Percentiles rank a stretch among this genome's conserved stretches.
Evolutionary conservation across 1,140 invertebrate species (phyloP).

Genomic region (Melipona quadrifasciata): DNA sequence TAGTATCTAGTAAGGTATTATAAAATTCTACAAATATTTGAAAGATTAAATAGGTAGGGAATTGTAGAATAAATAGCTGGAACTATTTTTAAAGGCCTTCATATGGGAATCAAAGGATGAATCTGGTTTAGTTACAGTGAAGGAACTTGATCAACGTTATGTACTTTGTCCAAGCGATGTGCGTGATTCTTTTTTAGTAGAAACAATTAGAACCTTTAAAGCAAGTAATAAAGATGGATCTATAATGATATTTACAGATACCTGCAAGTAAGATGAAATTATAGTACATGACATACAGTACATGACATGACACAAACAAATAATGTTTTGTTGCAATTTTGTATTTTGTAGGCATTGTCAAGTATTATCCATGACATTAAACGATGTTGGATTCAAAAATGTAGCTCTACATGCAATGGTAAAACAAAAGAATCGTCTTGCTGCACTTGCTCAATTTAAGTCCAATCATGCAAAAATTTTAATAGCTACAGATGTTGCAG

Average conservation of each 20-base stretch:
- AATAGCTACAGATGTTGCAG: constrained; percentile 98
- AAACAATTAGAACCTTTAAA: constrained; percentile 91
- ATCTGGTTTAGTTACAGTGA: constrained; percentile 89
- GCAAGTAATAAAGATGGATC: constrained; percentile 88
- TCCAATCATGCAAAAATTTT: constrained; percentile 93
- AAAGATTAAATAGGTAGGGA: background rate
- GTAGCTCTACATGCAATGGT: constrained; percentile 94
- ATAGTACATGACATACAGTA: background rate
- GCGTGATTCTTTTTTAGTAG: constrained; percentile 96
- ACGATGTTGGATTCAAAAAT: constrained; percentile 93
- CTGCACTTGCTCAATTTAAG: constrained; percentile 92
- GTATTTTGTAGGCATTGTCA: constrained; percentile 87
- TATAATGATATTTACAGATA: constrained; percentile 96
- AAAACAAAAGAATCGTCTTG: constrained; percentile 89
- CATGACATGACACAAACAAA: background rate
- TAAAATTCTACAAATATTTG: constrained; percentile 5
- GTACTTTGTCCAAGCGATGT: constrained; percentile 94
- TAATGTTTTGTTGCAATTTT: background rate
- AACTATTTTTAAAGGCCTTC: constrained; percentile 79
- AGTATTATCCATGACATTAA: constrained; percentile 91
- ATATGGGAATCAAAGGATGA: constrained; percentile 86
- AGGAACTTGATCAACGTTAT: constrained; percentile 94
- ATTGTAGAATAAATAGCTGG: background rate
- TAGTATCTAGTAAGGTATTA: constrained; percentile 83
- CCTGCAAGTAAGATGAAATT: constrained; percentile 90